Base-by-base conservation (phyloP, 2,888 invertebrate species). In the Theretra japonica region DNA sequence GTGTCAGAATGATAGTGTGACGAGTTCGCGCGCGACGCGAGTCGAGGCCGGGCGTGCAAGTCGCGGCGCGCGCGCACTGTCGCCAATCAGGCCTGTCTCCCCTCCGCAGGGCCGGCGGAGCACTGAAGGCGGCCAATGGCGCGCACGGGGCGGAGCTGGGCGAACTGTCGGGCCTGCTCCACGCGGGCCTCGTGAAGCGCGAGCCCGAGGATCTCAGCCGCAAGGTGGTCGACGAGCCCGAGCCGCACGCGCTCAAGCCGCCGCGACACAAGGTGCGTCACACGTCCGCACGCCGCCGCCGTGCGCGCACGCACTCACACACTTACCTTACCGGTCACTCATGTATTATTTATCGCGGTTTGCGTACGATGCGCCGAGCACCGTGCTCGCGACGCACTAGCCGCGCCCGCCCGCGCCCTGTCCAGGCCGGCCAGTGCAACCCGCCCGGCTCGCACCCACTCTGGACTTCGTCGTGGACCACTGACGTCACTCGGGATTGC, bases 201-300 rank as follows among this genome's bases (percentile, higher is more conserved):
- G 97, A 97, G 92, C 97, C 97, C 84, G 97, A 97, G 94, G 97
- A 97, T 90, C 95, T 97, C 81, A 97, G 97, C 95, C 95, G 96
- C 90, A 96, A 96, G 94, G 93, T 95, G 90, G 95, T 95, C 89
- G 95, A 95, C 89, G 95, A 95, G 90, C 95, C 95, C 85, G 90
- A 91, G 89, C 88, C 92, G 92, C 94, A 95, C 94, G 92, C 95
- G 95, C 88, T 95, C 95, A 89, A 95, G 95, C 92, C 95, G 95
- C 90, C 90, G 91, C 92, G 96, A 91, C 95, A 95, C 88, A 96
- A 96, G 95, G 96, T 96, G 94, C 94, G 94, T 94, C 94, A 94
- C 92, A 93, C 90, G 92, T 91, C 83, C 92, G 93, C 86, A 89
- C 92, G 93, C 93, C 89, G 93, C 91, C 94, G 93, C 81, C 92